A percentile compares a stretch with the other conserved stretches of the same genome.
Conservation (phyloP, 2,797 vertebrate species). For the Hoplostethus mediterraneus region DNA sequence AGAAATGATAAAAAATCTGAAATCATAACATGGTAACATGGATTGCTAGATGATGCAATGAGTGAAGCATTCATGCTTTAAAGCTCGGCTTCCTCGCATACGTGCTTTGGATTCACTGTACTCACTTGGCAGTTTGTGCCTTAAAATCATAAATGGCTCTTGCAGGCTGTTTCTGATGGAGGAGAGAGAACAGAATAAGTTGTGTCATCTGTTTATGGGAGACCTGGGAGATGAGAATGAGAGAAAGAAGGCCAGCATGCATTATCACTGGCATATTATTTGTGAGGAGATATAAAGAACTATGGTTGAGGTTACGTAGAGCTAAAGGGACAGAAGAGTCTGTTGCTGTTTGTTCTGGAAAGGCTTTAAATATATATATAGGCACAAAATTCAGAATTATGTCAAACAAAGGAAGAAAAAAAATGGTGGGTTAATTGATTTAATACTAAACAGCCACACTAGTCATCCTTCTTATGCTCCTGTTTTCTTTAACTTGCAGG, state of each 20-base stretch:
- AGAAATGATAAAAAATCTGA: not conserved
- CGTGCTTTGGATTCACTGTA: constrained; percentile 63
- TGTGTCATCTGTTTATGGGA: constrained; percentile 87
- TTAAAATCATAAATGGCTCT: constrained; percentile 99
- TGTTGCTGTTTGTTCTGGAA: too few relatives aligned
- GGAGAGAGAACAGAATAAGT: constrained; percentile 88
- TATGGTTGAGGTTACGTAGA: not conserved
- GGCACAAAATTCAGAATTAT: too few relatives aligned
- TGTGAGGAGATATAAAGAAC: not conserved
- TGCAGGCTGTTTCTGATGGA: constrained; percentile 94
- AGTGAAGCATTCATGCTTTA: constrained; percentile 39
- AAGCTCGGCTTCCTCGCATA: not conserved
- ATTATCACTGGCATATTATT: constrained; percentile 55
- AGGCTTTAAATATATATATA: too few relatives aligned
- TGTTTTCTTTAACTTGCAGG: not conserved
- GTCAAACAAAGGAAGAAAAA: too few relatives aligned
- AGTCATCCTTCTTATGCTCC: too few relatives aligned
- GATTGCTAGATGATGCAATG: constrained; percentile 7
- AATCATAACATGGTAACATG: not conserved
- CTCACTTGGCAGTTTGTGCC: constrained; percentile 99
- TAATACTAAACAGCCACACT: too few relatives aligned
- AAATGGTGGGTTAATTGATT: too few relatives aligned
- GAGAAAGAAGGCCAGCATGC: constrained; percentile 59
- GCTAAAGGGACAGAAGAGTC: too few relatives aligned
- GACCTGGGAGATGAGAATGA: constrained; percentile 76